These are phyloP conservation scores for Nilaparvata lugens DNA, from an alignment of 1,140 invertebrate genomes.

Conservation along the genomic window DNA sequence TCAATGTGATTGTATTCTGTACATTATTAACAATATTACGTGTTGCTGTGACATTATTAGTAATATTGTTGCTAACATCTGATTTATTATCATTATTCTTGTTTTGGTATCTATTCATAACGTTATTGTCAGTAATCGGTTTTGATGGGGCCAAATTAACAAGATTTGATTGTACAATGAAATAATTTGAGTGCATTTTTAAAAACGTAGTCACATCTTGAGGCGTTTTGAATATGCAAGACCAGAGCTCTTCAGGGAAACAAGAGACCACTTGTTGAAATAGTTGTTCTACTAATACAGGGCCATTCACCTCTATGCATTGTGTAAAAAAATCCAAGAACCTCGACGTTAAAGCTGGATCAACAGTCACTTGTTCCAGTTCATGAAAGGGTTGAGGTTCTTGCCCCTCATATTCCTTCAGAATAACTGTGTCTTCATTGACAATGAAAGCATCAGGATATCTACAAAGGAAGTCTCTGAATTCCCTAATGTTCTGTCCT, in stretches of 20 bases:
- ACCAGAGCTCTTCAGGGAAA: conserved; percentile 66
- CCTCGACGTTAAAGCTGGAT: conserved; percentile 64
- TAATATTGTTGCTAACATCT: background rate
- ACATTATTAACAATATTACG: conserved; percentile 6
- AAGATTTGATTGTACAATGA: conserved; percentile 81
- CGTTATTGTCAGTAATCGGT: background rate
- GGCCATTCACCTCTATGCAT: conserved; percentile 66
- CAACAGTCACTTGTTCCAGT: conserved; percentile 65
- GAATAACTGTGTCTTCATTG: conserved; percentile 72
- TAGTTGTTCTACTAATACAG: conserved; percentile 73
- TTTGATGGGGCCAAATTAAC: conserved; percentile 50
- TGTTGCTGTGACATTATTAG: conserved; percentile 4
- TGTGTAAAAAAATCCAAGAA: conserved; percentile 69
- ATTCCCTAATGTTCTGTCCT: conserved; percentile 87
- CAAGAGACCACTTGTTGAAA: conserved; percentile 70
- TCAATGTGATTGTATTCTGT: conserved; percentile 10
- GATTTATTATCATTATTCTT: conserved; percentile 23
- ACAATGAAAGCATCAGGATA: conserved; percentile 82
- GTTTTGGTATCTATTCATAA: conserved; percentile 15
- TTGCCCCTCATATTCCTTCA: conserved; percentile 52
- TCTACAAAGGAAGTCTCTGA: conserved; percentile 78
- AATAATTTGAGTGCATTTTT: conserved; percentile 81
- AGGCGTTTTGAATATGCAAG: conserved; percentile 74
- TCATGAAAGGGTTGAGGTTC: conserved; percentile 47
- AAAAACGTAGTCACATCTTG: conserved; percentile 79